phyloP scores from a whole-genome alignment of 2,888 invertebrate genomes.

The Gymnoscelis rufifasciata region DNA sequence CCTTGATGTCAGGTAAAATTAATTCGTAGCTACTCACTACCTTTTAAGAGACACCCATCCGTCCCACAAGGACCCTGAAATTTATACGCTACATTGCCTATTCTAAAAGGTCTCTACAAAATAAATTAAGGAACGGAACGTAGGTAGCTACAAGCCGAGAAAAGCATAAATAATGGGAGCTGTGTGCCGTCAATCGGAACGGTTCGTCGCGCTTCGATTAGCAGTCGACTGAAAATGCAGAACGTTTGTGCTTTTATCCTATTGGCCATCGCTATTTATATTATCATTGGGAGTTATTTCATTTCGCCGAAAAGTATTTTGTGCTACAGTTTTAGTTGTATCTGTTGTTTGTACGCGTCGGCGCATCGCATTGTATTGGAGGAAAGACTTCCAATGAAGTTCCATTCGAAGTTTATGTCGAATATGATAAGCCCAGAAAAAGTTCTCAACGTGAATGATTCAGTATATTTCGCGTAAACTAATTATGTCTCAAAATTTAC shows the following conservation, averaged over 20 bases:
- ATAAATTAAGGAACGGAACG: conserved; percentile 54
- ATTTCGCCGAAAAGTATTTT: too few species aligned
- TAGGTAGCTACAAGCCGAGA: neutral
- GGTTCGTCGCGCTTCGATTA: conserved; percentile 1
- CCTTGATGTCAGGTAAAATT: conserved; percentile 69
- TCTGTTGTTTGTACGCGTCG: too few species aligned
- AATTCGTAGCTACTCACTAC: conserved; percentile 64
- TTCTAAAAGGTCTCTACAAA: conserved; percentile 69
- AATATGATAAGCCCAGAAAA: too few species aligned
- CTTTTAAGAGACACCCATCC: conserved; percentile 62
- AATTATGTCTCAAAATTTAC: too few species aligned
- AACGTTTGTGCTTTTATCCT: neutral
- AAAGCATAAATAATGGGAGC: conserved; percentile 3
- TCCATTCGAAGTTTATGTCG: too few species aligned
- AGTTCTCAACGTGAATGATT: too few species aligned
- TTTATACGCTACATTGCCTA: conserved; percentile 73
- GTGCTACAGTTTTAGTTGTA: too few species aligned
- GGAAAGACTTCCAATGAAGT: too few species aligned
- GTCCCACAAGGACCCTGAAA: conserved; percentile 53
- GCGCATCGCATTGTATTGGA: too few species aligned
- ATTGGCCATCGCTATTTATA: neutral
- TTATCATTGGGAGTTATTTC: too few species aligned
- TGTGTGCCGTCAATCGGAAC: conserved; percentile 7
- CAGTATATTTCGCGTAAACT: too few species aligned
- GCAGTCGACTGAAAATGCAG: conserved; percentile 6